These are phyloP conservation scores for Pavo muticus DNA, from an alignment of 2,113 vertebrate species.

Conservation along the genomic window DNA sequence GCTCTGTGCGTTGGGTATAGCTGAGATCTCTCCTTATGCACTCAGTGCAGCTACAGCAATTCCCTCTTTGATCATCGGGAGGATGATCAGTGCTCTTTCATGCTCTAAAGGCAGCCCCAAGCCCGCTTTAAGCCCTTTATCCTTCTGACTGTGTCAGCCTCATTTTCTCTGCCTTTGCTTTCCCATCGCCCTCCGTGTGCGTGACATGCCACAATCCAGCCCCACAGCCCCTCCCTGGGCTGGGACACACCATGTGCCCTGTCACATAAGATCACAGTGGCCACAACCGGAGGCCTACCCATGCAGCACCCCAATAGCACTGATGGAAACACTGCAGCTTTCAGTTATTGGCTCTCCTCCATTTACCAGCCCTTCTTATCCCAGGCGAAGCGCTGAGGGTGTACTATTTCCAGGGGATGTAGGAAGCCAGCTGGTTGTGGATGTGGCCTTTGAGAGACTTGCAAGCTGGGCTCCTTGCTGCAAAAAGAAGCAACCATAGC, in stretches of 20 bases:
- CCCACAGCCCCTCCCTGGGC: neutral
- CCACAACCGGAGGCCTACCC: neutral
- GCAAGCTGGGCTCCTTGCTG: neutral
- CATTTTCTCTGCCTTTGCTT: neutral
- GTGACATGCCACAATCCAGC: neutral
- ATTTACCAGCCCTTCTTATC: neutral
- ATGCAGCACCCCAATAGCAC: neutral
- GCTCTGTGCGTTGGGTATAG: neutral
- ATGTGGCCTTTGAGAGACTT: neutral
- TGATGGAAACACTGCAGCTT: neutral
- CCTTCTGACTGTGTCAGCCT: fast-evolving
- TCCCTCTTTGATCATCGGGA: neutral
- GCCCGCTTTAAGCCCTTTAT: neutral
- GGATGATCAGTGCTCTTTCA: neutral
- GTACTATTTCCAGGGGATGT: neutral
- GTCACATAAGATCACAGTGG: neutral
- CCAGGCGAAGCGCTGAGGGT: neutral
- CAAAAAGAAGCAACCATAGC: neutral
- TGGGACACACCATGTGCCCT: neutral
- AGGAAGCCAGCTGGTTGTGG: neutral
- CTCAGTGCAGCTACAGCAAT: neutral
- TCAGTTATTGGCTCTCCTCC: neutral
- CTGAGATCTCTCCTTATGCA: neutral
- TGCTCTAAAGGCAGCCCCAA: fast-evolving
- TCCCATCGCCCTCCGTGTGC: neutral